A percentile compares a stretch with the other conserved stretches of the same genome.
Conservation (phyloP, 2,797 vertebrate genomes). For the Epinephelus coioides region DNA sequence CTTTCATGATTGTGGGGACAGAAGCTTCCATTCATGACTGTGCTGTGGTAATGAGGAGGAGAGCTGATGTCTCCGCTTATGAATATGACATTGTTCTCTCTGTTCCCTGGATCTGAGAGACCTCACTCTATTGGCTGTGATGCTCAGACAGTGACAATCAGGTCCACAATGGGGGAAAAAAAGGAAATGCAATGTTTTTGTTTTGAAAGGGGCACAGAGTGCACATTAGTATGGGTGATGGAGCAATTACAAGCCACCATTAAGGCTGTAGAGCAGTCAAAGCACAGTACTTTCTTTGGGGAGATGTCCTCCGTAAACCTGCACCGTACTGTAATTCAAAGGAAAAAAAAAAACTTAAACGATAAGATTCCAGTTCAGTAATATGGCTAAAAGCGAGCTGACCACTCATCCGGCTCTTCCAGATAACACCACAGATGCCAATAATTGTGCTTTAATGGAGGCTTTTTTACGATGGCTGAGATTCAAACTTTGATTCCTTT, state of each 20-base stretch:
- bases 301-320: constrained; percentile 42
- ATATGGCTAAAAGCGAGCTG: constrained; percentile 23
- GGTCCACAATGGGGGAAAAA: constrained; percentile 63
- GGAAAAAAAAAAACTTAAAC: neutral
- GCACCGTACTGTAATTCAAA: constrained; percentile 11
- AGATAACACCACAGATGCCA: constrained; percentile 50
- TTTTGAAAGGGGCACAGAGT: constrained; percentile 82
- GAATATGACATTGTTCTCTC: constrained; percentile 89
- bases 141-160: constrained; percentile 71
- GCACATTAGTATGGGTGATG: constrained; percentile 86
- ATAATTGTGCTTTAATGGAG: constrained; percentile 33
- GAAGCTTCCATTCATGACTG: constrained; percentile 77
- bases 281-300: constrained; percentile 53
- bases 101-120: constrained; percentile 81
- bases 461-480: neutral
- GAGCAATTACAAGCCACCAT: constrained; percentile 83
- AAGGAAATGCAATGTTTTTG: constrained; percentile 80
- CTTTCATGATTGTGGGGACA: constrained; percentile 78
- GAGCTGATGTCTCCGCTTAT: constrained; percentile 82
- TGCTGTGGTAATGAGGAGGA: constrained; percentile 82
- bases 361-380: constrained; percentile 9
- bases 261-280: constrained; percentile 71
- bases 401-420: constrained; percentile 26
- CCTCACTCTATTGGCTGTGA: constrained; percentile 75
- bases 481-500: constrained; percentile 45